These are phyloP conservation scores for Bucorvus abyssinicus DNA, from an alignment of 2,797 vertebrate genomes.

Conservation along the genomic window DNA sequence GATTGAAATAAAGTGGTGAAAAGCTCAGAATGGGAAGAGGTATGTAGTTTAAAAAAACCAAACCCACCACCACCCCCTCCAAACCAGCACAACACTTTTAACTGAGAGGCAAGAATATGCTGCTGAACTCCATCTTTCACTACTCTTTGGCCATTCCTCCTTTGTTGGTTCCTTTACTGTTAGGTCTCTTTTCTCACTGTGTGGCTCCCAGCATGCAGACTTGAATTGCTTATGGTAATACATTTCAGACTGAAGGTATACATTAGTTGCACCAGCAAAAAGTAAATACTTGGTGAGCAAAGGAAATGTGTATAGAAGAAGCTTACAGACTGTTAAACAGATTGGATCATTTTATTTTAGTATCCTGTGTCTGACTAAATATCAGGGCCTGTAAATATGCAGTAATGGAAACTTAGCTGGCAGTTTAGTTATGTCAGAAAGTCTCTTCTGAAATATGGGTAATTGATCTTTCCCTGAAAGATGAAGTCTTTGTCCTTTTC, in stretches of 20 bases:
- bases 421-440: conserved; percentile 1
- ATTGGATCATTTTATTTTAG: conserved; percentile 27
- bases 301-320: conserved; percentile 40
- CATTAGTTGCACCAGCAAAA: conserved; percentile 46
- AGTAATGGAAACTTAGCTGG: conserved; percentile 16
- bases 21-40: not conserved
- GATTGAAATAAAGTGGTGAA: conserved; percentile 53
- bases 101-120: not conserved
- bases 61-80: too few relatives aligned
- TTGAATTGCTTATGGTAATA: not conserved
- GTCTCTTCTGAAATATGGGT: not conserved
- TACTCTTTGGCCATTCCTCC: not conserved
- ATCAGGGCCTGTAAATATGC: not conserved
- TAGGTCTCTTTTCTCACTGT: conserved; percentile 2
- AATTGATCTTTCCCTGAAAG: not conserved
- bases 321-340: conserved; percentile 36
- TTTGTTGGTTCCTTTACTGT: not conserved
- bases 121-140: conserved; percentile 14
- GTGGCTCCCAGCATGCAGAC: not conserved
- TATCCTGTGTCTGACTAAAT: conserved; percentile 25
- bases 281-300: conserved; percentile 39
- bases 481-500: not conserved
- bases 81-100: not conserved
- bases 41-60: not conserved
- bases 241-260: conserved; percentile 28